These are phyloP conservation scores for Pristionchus arcanus DNA, from an alignment of 2,888 invertebrate genomes.

Conservation along the genomic window DNA sequence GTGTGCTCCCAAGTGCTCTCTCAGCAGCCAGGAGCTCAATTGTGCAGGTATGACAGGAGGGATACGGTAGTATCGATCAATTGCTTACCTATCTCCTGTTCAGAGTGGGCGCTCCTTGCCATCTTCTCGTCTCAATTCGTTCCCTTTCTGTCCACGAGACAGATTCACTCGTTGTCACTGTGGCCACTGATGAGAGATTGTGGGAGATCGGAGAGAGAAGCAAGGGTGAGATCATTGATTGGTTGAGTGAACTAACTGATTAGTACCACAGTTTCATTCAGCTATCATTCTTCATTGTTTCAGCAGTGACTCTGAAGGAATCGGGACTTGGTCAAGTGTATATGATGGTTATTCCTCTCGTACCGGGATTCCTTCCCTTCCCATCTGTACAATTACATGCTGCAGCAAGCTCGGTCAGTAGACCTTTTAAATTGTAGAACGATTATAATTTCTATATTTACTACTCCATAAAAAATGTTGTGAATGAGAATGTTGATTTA, in stretches of 20 bases:
- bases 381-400: conserved; percentile 75
- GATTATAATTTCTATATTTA: background rate
- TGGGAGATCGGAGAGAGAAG: conserved; percentile 68
- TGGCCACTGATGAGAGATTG: conserved; percentile 71
- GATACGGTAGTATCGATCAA: background rate
- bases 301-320: conserved; percentile 76
- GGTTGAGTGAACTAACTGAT: background rate
- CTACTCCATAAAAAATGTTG: background rate
- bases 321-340: conserved; percentile 76
- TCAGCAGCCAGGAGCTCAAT: conserved; percentile 74
- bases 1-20: conserved; percentile 77
- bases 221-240: conserved; percentile 59
- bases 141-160: conserved; percentile 55
- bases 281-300: conserved; percentile 55
- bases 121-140: conserved; percentile 75
- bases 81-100: background rate
- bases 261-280: background rate
- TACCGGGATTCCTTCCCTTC: conserved; percentile 76
- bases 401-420: conserved; percentile 62
- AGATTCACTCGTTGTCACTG: conserved; percentile 64
- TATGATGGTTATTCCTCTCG: conserved; percentile 72
- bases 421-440: background rate
- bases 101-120: conserved; percentile 65
- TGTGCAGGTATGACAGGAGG: conserved; percentile 70
- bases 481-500: background rate